phyloP scores from a whole-genome alignment of 2,888 invertebrate genomes.

The Mimachlamys varia region DNA sequence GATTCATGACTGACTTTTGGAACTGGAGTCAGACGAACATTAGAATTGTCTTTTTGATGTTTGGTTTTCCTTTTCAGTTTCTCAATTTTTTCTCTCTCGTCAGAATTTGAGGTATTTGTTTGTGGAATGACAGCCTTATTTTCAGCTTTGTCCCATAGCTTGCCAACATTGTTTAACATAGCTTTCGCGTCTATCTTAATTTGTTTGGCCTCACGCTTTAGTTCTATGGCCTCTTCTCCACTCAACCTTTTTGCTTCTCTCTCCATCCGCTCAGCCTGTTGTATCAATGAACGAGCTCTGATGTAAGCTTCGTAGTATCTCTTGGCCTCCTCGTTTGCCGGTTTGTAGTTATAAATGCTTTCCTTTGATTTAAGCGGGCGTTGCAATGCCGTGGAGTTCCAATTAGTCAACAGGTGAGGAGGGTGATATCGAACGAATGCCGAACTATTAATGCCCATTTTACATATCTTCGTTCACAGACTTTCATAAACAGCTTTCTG shows the following conservation, averaged over 20 bases:
- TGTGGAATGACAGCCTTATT: background rate
- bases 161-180: background rate
- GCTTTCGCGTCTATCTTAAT: background rate
- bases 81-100: background rate
- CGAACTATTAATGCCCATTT: background rate
- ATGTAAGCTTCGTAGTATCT: background rate
- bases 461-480: background rate
- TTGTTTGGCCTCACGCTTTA: background rate
- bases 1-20: constrained; percentile 4
- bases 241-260: background rate
- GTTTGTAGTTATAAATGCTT: constrained; percentile 5
- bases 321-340: background rate
- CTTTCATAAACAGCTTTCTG: background rate
- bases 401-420: no score
- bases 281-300: background rate
- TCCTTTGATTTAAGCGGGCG: background rate
- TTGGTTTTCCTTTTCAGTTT: background rate
- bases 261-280: background rate
- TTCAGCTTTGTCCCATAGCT: background rate
- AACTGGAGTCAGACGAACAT: background rate
- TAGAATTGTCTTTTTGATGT: background rate
- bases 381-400: background rate
- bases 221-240: background rate
- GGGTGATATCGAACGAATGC: background rate
- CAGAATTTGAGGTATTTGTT: background rate